Base-by-base conservation (phyloP, 2,797 vertebrate species). In the Pempheris klunzingeri region DNA sequence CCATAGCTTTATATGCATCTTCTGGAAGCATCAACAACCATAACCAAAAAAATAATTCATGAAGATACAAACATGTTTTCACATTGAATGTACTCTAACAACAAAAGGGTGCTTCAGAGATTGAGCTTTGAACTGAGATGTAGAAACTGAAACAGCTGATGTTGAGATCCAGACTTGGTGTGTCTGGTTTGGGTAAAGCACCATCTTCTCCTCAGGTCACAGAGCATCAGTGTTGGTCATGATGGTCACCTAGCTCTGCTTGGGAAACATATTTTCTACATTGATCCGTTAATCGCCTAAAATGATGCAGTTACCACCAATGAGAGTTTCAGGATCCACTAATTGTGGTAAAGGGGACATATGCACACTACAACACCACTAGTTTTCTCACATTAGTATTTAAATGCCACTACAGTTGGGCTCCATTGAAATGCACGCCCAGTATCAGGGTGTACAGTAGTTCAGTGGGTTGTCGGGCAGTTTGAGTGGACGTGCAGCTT, bases 401-500 rank as follows among this genome's bases (percentile, higher is more conserved):
- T 39, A 3, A 47, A n/a, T 32, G 38, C 8, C 24, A 0, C 20
- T 4, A 0, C 22, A 15, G 39, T 17, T 39, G 15, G 13, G 38
- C 8, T 34, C 67, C 32, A 22, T 73, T 71, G 32, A 60, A 53
- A 78, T 75, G 68, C 63, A 18, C 12, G 17, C 4, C 7, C 7
- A 36, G 13, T 18, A 1, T 60, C 4, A 3, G 18, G 7, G 32
- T 13, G 41, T 30, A 10, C 39, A 20, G 55, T 26, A 50, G 39
- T 44, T 78, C 67, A 71, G 63, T 15, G 55, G 36, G 28, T 15
- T 52, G 34, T 44, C 36, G 36, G 44, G 57, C 58, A 1, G 20
- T 53, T 52, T 3, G 46, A 26, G 46, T 7, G 46, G 54, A 8
- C 20, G 47, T 68, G 38, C 61, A 28, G 67, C 57, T 53, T 64